Conservation (phyloP, 1,140 invertebrate species). For the Gryllus bimaculatus region DNA sequence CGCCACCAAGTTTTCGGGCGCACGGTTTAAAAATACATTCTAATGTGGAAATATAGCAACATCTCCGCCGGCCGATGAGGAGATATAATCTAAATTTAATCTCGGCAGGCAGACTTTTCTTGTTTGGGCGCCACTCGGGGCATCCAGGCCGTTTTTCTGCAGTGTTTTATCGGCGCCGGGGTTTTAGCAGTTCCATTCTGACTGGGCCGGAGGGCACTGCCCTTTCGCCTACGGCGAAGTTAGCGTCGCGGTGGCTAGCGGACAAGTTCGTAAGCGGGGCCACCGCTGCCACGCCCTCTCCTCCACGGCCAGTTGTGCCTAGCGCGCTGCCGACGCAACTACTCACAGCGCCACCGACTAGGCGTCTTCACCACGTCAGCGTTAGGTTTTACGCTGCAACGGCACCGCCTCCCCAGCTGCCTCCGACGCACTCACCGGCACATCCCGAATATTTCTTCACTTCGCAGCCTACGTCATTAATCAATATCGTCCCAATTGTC, state of each 20-base stretch:
- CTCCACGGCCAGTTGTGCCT: too few species aligned
- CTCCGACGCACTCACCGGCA: too few species aligned
- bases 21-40: not conserved
- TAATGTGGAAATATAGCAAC: conserved; percentile 5
- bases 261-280: not conserved
- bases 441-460: too few species aligned
- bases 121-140: not conserved
- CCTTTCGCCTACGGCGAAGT: not conserved
- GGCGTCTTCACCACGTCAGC: too few species aligned
- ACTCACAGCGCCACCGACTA: too few species aligned
- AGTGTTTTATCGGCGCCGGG: not conserved
- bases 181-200: not conserved
- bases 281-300: too few species aligned
- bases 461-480: too few species aligned
- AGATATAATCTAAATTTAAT: conserved; percentile 6
- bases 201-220: not conserved
- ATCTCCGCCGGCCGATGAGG: not conserved
- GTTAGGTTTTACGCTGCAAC: too few species aligned
- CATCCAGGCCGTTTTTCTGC: not conserved
- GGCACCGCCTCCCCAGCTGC: too few species aligned
- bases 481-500: too few species aligned
- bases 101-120: not conserved
- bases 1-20: not conserved
- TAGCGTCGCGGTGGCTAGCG: not conserved
- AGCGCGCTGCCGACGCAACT: too few species aligned